These are phyloP conservation scores for Drosophila tropicalis DNA, from an alignment of 1,140 invertebrate genomes.

Conservation along the genomic window DNA sequence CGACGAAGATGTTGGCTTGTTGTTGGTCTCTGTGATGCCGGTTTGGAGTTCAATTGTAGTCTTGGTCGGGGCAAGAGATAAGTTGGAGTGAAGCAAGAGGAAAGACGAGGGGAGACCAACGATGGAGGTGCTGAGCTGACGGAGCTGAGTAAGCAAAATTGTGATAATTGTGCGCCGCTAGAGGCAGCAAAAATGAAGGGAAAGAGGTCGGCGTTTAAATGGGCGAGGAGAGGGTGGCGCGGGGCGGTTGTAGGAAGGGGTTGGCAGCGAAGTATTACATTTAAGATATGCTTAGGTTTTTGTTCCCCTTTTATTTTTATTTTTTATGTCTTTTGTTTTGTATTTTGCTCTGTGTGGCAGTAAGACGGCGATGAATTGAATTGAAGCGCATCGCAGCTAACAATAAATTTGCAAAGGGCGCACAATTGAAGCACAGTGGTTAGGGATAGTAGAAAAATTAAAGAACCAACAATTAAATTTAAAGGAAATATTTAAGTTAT, in stretches of 20 bases:
- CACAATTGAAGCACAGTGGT: conserved; percentile 46
- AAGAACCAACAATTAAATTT: too few relatives aligned
- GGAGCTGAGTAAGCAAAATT: conserved; percentile 79
- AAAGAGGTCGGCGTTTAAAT: conserved; percentile 18
- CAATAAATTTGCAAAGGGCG: conserved; percentile 61
- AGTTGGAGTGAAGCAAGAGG: background rate
- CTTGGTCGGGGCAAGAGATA: background rate
- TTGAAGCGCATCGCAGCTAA: conserved; percentile 71
- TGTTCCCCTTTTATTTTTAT: conserved; percentile 11
- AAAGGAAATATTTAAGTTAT: too few relatives aligned
- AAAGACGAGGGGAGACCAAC: background rate
- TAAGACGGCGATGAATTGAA: conserved; percentile 44
- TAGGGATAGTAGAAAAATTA: background rate
- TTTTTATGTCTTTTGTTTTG: conserved; percentile 29
- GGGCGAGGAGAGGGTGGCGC: background rate
- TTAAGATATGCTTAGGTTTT: conserved; percentile 58
- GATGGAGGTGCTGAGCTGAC: conserved; percentile 61
- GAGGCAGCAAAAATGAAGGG: conserved; percentile 34
- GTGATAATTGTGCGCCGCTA: conserved; percentile 70
- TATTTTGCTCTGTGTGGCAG: conserved; percentile 20
- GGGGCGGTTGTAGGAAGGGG: conserved; percentile 17
- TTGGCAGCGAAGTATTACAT: conserved; percentile 62
- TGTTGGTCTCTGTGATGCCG: conserved; percentile 58
- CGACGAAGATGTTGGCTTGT: conserved; percentile 11
- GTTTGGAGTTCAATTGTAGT: conserved; percentile 46